phyloP scores from a whole-genome alignment of 2,888 invertebrate genomes.

The Plebejus anna region DNA sequence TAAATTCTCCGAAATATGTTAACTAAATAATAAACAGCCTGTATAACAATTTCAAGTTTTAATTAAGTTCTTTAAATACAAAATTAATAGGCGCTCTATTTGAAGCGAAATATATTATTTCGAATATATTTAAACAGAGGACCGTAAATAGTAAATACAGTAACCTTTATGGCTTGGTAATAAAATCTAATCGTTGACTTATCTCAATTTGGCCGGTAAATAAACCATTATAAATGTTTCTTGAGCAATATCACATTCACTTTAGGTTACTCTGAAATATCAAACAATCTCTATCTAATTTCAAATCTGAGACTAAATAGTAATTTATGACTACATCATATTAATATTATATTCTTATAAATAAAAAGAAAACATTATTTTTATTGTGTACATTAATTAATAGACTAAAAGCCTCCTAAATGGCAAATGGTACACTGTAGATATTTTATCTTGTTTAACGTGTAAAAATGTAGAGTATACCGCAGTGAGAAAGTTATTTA shows the following conservation, averaged over 20 bases:
- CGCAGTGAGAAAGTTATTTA: too few relatives aligned
- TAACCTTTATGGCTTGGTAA: background rate
- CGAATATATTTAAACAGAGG: background rate
- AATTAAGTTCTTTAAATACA: slow-evolving; percentile 1
- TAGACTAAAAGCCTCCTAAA: too few relatives aligned
- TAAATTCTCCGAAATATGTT: background rate
- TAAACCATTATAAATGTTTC: slow-evolving; percentile 7
- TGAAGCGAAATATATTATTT: background rate
- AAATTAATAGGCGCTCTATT: background rate
- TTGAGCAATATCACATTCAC: slow-evolving; percentile 20
- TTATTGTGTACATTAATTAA: too few relatives aligned
- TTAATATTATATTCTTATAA: too few relatives aligned
- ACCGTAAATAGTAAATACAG: slow-evolving; percentile 4
- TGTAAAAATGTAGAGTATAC: too few relatives aligned
- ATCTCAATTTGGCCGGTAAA: slow-evolving; percentile 3
- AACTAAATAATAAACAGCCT: background rate
- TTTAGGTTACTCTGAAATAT: background rate
- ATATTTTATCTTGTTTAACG: too few relatives aligned
- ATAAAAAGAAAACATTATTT: too few relatives aligned
- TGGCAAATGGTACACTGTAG: too few relatives aligned
- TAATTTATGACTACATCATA: too few relatives aligned
- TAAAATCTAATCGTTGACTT: slow-evolving; percentile 8
- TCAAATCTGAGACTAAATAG: background rate
- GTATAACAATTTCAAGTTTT: background rate
- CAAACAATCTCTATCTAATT: background rate